Percentiles rank a stretch among this genome's conserved stretches.
Conservation (phyloP, 1,140 invertebrate genomes). For the Acromyrmex charruanus region DNA sequence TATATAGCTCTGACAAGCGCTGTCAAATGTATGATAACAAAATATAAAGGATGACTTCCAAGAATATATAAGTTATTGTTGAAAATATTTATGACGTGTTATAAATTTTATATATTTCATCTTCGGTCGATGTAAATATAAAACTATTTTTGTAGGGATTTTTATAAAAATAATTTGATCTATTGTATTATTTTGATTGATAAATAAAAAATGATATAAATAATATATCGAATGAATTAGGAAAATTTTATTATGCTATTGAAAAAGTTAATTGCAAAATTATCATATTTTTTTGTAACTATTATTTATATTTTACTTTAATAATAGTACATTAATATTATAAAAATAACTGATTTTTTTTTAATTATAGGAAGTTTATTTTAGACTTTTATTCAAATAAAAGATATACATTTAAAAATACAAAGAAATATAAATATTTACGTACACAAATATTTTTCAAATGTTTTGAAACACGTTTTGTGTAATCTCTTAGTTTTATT, state of each 20-base stretch:
- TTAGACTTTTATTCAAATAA: not conserved
- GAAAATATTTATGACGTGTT: not conserved
- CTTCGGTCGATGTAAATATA: not conserved
- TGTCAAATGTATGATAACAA: conserved; percentile 6
- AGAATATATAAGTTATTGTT: not conserved
- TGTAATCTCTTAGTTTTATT: not conserved
- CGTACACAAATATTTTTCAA: not conserved
- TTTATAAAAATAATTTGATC: not conserved
- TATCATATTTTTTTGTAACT: not conserved
- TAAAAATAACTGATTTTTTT: not conserved
- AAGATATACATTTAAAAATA: not conserved
- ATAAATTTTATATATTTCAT: not conserved
- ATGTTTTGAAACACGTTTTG: not conserved
- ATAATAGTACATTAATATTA: not conserved
- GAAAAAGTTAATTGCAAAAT: not conserved
- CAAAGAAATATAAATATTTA: not conserved
- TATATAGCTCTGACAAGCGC: not conserved
- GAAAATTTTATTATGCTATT: not conserved
- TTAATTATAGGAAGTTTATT: not conserved
- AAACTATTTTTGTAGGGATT: not conserved
- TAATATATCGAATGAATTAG: not conserved
- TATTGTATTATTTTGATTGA: not conserved
- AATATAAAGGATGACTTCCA: not conserved
- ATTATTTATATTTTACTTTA: not conserved
- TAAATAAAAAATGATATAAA: not conserved